Percentiles rank a stretch among this genome's conserved stretches.
These are phyloP conservation scores for Andrena praecox DNA, from an alignment of 2,888 invertebrate species.

Conservation along the genomic window DNA sequence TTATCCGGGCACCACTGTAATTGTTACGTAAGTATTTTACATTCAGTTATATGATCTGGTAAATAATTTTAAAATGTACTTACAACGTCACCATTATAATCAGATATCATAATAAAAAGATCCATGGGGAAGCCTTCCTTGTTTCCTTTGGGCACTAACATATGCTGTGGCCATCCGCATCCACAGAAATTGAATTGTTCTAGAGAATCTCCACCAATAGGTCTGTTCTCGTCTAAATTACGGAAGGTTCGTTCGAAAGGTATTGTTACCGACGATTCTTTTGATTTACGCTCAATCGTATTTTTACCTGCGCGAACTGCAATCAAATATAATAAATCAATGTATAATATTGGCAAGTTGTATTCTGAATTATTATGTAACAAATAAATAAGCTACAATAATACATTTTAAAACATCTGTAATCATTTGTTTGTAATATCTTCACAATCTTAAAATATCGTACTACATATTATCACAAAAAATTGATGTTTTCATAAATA, in stretches of 20 bases:
- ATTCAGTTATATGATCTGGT: background rate
- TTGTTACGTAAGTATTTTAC: too few species aligned
- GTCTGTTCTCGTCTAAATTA: constrained; percentile 88
- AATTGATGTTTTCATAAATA: too few species aligned
- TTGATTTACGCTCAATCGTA: constrained; percentile 88
- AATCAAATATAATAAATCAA: constrained; percentile 29
- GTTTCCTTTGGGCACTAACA: constrained; percentile 91
- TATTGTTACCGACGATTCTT: constrained; percentile 92
- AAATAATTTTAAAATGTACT: constrained; percentile 64
- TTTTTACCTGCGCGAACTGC: constrained; percentile 90
- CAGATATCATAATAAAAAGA: constrained; percentile 92
- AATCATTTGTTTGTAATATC: too few species aligned
- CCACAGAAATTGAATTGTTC: constrained; percentile 92
- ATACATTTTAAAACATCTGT: too few species aligned
- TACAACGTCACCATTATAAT: constrained; percentile 89
- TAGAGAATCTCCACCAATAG: constrained; percentile 86
- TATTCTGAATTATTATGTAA: too few species aligned
- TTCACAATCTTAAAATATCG: background rate
- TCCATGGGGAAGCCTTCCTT: constrained; percentile 89
- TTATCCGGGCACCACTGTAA: too few species aligned
- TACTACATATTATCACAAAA: background rate
- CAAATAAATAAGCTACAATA: too few species aligned
- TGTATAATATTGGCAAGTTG: background rate
- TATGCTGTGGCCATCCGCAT: constrained; percentile 95
- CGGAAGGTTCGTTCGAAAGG: constrained; percentile 94